These are phyloP conservation scores for Sanderia malayensis DNA, from an alignment of 30 jellyfish, hydroid and myxozoan species.

Conservation along the genomic window DNA sequence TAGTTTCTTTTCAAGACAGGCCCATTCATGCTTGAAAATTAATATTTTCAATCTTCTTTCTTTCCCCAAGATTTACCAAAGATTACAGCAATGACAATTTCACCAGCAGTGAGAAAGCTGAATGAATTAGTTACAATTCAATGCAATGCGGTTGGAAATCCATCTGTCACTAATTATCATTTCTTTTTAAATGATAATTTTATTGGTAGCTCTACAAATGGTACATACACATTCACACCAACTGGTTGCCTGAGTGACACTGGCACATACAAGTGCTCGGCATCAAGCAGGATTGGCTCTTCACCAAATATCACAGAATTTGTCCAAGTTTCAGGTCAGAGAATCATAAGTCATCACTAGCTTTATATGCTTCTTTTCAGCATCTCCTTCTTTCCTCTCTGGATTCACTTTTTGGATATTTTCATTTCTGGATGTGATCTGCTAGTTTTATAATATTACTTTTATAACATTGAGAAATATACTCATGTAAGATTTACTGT, in stretches of 20 bases:
- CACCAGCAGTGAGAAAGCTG: not conserved
- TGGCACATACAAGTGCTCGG: slow-evolving; percentile 2
- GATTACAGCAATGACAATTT: not conserved
- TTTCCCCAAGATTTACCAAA: slow-evolving; percentile 1
- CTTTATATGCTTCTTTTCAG: too few relatives aligned
- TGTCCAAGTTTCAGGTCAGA: not conserved
- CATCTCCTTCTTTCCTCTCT: too few relatives aligned
- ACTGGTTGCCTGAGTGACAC: not conserved
- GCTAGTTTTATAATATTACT: too few relatives aligned
- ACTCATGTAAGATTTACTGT: too few relatives aligned
- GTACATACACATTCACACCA: not conserved
- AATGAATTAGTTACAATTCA: not conserved
- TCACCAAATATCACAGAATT: not conserved
- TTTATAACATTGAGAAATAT: too few relatives aligned
- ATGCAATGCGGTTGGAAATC: not conserved
- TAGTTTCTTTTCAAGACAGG: too few relatives aligned
- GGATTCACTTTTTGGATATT: too few relatives aligned
- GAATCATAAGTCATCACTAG: too few relatives aligned
- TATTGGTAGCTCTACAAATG: slow-evolving; percentile 1
- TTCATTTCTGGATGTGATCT: too few relatives aligned
- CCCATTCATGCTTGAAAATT: too few relatives aligned
- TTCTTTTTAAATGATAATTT: not conserved
- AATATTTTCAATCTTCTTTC: too few relatives aligned
- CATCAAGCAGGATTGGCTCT: not conserved
- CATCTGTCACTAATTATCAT: not conserved